phyloP scores from a whole-genome alignment of 2,113 vertebrate genomes.

The Peromyscus californicus region DNA sequence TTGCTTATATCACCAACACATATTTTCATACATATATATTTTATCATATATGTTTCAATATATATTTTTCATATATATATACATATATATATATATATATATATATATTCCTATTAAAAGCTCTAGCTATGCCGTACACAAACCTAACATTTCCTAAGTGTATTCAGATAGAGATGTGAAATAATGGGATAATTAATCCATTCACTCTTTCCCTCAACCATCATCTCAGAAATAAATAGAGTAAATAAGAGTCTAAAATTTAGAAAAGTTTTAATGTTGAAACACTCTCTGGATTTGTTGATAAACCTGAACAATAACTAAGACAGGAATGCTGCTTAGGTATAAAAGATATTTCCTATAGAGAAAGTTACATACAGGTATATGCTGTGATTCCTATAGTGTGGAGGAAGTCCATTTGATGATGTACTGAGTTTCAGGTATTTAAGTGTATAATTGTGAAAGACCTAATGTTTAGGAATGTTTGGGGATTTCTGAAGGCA shows the following conservation, averaged over 20 bases:
- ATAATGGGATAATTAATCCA: background rate
- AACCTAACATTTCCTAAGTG: background rate
- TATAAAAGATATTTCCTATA: background rate
- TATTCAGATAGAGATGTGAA: background rate
- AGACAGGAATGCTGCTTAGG: background rate
- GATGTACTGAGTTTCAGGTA: background rate
- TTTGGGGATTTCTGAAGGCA: too few relatives aligned
- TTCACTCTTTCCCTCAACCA: background rate
- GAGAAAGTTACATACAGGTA: too few relatives aligned
- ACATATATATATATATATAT: too few relatives aligned
- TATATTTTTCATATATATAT: too few relatives aligned
- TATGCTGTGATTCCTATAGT: too few relatives aligned
- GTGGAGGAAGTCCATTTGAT: background rate
- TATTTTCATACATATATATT: too few relatives aligned
- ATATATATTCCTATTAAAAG: background rate
- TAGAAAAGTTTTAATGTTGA: background rate
- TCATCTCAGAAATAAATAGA: background rate
- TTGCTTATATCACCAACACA: background rate
- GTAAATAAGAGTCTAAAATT: background rate
- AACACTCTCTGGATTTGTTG: background rate
- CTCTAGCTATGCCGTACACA: background rate
- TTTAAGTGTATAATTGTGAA: background rate
- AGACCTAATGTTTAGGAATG: background rate
- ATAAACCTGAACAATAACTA: background rate
- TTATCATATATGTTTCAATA: too few relatives aligned